Percentiles rank a stretch among this genome's conserved stretches.
phyloP scores from a whole-genome alignment of 2,797 vertebrate species.

The Phoxinus dragarum region DNA sequence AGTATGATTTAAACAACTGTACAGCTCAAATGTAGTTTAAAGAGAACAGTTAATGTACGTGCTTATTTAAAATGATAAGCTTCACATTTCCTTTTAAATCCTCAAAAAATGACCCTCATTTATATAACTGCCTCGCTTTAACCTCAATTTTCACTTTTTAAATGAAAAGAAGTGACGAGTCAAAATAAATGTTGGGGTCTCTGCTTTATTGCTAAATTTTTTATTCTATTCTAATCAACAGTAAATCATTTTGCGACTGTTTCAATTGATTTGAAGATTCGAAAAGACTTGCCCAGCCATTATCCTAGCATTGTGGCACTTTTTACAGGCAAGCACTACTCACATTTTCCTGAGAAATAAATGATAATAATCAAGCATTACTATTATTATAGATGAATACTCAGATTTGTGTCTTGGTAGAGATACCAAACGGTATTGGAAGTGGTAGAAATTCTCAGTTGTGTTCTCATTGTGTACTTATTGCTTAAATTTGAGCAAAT shows the following conservation, averaged over 20 bases:
- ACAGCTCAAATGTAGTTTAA: not conserved
- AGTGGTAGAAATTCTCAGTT: not conserved
- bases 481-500: not conserved
- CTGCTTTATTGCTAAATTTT: not conserved
- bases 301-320: not conserved
- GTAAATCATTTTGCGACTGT: not conserved
- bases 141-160: not conserved
- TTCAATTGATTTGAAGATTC: not conserved
- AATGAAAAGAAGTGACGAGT: not conserved
- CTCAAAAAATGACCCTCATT: not conserved
- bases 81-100: not conserved
- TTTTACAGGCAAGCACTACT: not conserved
- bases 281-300: not conserved
- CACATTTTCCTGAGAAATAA: not conserved
- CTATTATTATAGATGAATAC: not conserved
- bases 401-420: not conserved
- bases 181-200: not conserved
- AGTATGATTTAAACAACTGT: not conserved
- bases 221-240: not conserved
- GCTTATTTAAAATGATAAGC: not conserved
- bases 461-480: conserved; percentile 4
- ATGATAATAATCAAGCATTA: not conserved
- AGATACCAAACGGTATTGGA: not conserved
- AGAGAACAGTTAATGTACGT: not conserved
- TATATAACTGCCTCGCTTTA: not conserved